Conservation (phyloP, 1,140 invertebrate genomes). For the Cydia strobilella region DNA sequence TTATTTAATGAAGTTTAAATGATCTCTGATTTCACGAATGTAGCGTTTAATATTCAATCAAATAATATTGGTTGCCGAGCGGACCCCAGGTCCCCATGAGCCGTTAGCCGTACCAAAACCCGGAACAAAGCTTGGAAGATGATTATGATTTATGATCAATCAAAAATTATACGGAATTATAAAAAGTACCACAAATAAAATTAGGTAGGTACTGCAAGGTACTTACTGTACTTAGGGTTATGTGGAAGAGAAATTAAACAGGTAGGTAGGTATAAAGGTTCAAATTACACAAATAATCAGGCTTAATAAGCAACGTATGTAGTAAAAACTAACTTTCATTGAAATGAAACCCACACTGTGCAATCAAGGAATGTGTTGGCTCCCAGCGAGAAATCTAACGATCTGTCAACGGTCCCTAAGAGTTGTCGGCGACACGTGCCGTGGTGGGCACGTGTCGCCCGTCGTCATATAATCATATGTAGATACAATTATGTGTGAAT, state of each 20-base stretch:
- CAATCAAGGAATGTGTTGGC: background rate
- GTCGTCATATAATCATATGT: conserved; percentile 48
- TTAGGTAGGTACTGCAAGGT: too few species aligned
- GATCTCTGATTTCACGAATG: background rate
- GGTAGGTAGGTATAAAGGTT: too few species aligned
- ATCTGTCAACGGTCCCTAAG: background rate
- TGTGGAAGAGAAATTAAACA: too few species aligned
- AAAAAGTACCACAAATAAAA: too few species aligned
- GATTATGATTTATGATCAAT: too few species aligned
- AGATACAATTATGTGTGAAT: background rate
- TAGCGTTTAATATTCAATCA: background rate
- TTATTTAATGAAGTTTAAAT: background rate
- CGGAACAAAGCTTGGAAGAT: too few species aligned
- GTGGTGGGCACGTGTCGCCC: conserved; percentile 49
- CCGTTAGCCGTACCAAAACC: too few species aligned
- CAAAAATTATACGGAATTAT: too few species aligned
- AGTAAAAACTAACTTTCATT: conserved; percentile 16
- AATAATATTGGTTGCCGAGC: background rate
- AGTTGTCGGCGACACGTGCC: conserved; percentile 50
- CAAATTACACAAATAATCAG: too few species aligned
- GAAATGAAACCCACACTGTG: conserved; percentile 6
- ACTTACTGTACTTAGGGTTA: too few species aligned
- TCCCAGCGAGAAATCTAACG: background rate
- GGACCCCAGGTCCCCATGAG: too few species aligned
- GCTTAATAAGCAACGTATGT: too few species aligned